Evolutionary conservation across 1,140 invertebrate genomes (phyloP).

Genomic region (Ptiloglossa arizonensis): DNA sequence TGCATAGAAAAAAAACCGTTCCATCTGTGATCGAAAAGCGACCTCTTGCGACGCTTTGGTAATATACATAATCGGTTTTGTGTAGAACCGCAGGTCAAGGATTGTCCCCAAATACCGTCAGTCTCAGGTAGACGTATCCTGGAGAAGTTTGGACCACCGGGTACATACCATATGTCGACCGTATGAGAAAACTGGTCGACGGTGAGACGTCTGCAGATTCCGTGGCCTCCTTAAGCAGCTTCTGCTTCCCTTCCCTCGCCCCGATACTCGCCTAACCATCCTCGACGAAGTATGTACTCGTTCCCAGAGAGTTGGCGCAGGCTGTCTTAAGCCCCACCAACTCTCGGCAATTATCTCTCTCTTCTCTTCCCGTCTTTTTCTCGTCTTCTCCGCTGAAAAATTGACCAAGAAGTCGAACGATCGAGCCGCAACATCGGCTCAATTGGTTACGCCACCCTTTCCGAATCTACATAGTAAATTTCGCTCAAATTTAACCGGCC

Average conservation of each 20-base stretch:
- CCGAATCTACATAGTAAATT: background rate
- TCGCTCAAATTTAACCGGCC: background rate
- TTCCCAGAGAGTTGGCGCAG: conserved; percentile 51
- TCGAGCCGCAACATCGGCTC: conserved; percentile 34
- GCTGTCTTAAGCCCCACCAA: conserved; percentile 37
- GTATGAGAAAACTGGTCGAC: conserved; percentile 74
- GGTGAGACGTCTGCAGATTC: conserved; percentile 69
- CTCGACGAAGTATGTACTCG: conserved; percentile 50
- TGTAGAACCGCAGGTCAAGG: background rate
- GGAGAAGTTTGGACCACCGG: conserved; percentile 58
- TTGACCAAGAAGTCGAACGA: conserved; percentile 42
- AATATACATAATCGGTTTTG: background rate
- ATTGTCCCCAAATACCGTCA: background rate
- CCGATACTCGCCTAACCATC: conserved; percentile 49
- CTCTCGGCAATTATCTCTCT: conserved; percentile 54
- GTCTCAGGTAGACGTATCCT: background rate
- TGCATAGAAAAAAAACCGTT: too few relatives aligned
- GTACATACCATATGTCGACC: conserved; percentile 72
- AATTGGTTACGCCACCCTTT: background rate
- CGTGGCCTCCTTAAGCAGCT: conserved; percentile 70
- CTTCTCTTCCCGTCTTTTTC: conserved; percentile 12
- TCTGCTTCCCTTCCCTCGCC: conserved; percentile 53
- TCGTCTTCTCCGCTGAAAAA: conserved; percentile 36
- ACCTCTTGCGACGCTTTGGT: too few relatives aligned
- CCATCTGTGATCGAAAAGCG: too few relatives aligned